Base-by-base conservation (phyloP, 2,888 invertebrate species). In the Chironomus riparius region DNA sequence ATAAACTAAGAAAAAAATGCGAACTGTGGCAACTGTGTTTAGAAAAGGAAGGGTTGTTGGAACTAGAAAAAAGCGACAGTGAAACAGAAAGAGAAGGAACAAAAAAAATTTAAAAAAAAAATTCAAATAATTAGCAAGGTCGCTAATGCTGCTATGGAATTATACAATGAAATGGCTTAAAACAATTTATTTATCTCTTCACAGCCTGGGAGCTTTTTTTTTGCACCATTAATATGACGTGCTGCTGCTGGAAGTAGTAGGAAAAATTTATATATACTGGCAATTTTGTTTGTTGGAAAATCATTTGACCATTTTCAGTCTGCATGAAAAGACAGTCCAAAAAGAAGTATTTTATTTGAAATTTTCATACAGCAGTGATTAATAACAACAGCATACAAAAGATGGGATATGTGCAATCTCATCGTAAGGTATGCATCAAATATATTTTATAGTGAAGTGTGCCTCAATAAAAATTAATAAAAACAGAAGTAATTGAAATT, bases 91-190 rank as follows among this genome's bases (percentile, higher is more conserved):
- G 56, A 18, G 56, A 18, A 56, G 56, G 4, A 56, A 18, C 4
- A 15, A 50, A 15, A 56, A 61, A 72, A 3, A 24, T 24, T 24
- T n/a, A n/a, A n/a, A n/a, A n/a, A 61, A 61, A 38, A 61, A 15
- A 61, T 74, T 74, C 74, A 74, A 74, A 74, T 74, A 74, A 74
- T 74, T 74, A 74, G 74, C 74, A 74, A 74, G 74, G 74, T 74
- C 74, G 68, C 68, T 56, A 72, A 62, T 15, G 56, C 15, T 56
- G 71, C 56, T 18, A 56, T 56, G 38, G 21, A 71, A 71, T 71
- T 72, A 28, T 74, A 74, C 68, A 74, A 74, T 74, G 62, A 74
- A 74, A 65, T 74, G 28, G 48, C 47, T 74, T 22, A 74, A 65
- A 74, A 74, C 74, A 74, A 74, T 74, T 74, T 68, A 74, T 74